Conservation (phyloP, 2,113 vertebrate genomes). For the Rostratula benghalensis region DNA sequence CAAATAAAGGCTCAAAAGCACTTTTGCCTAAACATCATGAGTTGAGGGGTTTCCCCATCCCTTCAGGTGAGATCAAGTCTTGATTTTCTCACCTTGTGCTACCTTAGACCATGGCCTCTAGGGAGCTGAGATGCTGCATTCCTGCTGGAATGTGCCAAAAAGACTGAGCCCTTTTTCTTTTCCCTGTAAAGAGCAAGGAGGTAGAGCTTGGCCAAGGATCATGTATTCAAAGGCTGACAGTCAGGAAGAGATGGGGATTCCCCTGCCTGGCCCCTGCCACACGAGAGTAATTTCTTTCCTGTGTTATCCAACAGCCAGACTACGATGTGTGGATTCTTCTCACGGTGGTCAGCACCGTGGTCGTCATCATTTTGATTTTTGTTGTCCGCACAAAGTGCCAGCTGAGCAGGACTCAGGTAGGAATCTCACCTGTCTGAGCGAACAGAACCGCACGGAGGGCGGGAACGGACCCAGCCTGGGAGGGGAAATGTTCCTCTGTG, state of each 20-base stretch:
- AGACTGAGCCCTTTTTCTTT: background rate
- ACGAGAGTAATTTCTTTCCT: background rate
- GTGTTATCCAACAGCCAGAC: constrained; percentile 79
- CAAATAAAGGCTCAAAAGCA: background rate
- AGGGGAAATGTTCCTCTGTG: background rate
- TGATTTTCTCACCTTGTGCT: background rate
- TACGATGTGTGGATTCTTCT: constrained; percentile 94
- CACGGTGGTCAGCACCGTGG: constrained; percentile 87
- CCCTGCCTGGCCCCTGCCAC: background rate
- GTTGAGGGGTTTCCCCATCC: background rate
- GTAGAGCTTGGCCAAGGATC: background rate
- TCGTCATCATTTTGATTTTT: constrained; percentile 86
- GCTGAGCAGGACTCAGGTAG: constrained; percentile 85
- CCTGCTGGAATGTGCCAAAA: background rate
- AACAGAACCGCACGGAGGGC: background rate
- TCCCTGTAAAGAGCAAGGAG: background rate
- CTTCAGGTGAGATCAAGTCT: background rate
- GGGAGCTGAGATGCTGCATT: background rate
- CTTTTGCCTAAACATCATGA: accelerated
- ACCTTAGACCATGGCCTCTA: background rate
- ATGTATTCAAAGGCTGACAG: background rate
- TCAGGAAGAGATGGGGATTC: background rate
- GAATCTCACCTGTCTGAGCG: background rate
- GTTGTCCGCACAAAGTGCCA: constrained; percentile 87
- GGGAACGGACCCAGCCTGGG: background rate